Evolutionary conservation across 2,888 invertebrate genomes (phyloP).

Genomic region (Temnothorax ravouxi): DNA sequence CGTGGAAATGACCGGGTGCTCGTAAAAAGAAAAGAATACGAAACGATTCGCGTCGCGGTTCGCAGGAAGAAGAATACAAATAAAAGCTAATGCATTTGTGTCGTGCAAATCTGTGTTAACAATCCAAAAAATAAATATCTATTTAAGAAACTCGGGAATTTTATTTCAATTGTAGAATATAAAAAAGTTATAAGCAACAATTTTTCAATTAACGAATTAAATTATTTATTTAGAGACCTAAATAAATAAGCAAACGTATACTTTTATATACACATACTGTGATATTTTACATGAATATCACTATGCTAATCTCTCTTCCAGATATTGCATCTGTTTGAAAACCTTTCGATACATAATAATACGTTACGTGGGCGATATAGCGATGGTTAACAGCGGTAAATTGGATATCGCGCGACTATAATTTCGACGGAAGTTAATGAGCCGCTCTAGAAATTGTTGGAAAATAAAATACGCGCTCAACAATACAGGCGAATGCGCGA

Average conservation of each 20-base stretch:
- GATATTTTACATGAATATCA: background rate
- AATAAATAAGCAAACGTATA: background rate
- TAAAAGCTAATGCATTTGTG: background rate
- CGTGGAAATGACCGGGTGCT: constrained; percentile 11
- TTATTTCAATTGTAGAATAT: background rate
- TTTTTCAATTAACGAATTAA: background rate
- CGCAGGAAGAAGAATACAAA: background rate
- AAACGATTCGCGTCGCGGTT: background rate
- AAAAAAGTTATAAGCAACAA: background rate
- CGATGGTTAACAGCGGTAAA: background rate
- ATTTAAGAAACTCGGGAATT: background rate
- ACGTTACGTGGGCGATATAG: background rate
- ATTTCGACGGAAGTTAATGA: constrained; percentile 48
- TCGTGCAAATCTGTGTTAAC: background rate
- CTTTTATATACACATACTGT: background rate
- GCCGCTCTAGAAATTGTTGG: constrained; percentile 32
- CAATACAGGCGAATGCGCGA: constrained; percentile 39
- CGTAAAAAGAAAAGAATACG: constrained; percentile 3
- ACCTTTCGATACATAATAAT: background rate
- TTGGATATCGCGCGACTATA: constrained; percentile 22
- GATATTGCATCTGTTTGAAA: background rate
- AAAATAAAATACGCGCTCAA: constrained; percentile 20
- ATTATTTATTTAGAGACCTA: too few species aligned
- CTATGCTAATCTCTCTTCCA: background rate
- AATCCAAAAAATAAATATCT: background rate